Base-by-base conservation (phyloP, 2,888 invertebrate species). In the Xylocampa areola region DNA sequence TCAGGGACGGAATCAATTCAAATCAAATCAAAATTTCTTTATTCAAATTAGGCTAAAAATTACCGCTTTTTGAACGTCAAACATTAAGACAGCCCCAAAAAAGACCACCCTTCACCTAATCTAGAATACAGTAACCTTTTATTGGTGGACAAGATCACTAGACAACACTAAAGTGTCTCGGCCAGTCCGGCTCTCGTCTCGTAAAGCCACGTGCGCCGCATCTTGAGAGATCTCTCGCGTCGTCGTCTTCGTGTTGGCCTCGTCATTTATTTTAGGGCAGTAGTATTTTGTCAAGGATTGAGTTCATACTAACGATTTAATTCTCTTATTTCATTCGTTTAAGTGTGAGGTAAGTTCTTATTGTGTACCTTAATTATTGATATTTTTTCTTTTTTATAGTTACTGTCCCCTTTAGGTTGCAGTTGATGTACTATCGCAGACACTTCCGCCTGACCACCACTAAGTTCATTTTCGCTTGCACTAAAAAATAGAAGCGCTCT, bases 251-350 rank as follows among this genome's bases (percentile, higher is more conserved):
- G 36, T 29, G 14, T 23, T 40, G 66, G 57, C 68, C 68, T 69
- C 55, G 68, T 27, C 52, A 53, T 35, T 68, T 59, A 69, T 68
- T 64, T 69, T 66, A 39, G 60, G 61, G 32, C 66, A 69, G 30
- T 61, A 60, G 65, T 37, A 60, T 60, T 60, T 57, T 51, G 55
- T 67, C 62, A 48, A 44, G 49, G 50, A 16, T 60, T 60, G 30
- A 65, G 47, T 49, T 54, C 21, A 29, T 21, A 7, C 11, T 45
- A 45, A 58, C 33, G 41, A 19, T 45, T 47, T 6, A 29, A 50
- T 41, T 52, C 45, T 49, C 19, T 41, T 39, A 40, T 47, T 37
- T 27, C 44, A 50, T 8, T n/a, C 45, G 10, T 53, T 45, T 48
- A n/a, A 53, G 17, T 33, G 36, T 37, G 27, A 21, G 1, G 36